Evolutionary conservation across 2,113 vertebrate genomes (phyloP).

Genomic region (Aspiorhynchus laticeps): DNA sequence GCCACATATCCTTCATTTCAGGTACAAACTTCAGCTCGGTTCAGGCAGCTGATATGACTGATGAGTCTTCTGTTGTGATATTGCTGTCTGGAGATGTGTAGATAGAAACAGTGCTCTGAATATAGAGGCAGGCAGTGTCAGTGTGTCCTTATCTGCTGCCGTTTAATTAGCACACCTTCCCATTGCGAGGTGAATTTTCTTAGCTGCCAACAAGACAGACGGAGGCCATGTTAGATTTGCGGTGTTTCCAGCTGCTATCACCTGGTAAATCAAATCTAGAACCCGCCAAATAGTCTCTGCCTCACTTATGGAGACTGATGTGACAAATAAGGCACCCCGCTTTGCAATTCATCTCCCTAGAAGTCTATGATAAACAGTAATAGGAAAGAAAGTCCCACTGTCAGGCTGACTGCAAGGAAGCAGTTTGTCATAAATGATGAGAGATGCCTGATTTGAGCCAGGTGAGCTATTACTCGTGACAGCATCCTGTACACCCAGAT

Average conservation of each 20-base stretch:
- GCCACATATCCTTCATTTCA: slow-evolving; percentile 61
- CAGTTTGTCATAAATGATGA: slow-evolving; percentile 66
- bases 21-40: slow-evolving; percentile 57
- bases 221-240: slow-evolving; percentile 38
- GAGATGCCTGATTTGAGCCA: slow-evolving; percentile 48
- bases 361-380: slow-evolving; percentile 66
- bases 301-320: slow-evolving; percentile 62
- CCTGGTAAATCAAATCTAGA: slow-evolving; percentile 59
- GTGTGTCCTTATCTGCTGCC: slow-evolving; percentile 34
- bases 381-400: slow-evolving; percentile 58
- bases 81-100: slow-evolving; percentile 65
- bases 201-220: slow-evolving; percentile 31
- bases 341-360: slow-evolving; percentile 64
- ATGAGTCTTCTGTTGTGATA: slow-evolving; percentile 66
- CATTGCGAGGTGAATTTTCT: slow-evolving; percentile 7
- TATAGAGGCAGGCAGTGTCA: slow-evolving; percentile 35
- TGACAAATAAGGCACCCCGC: slow-evolving; percentile 65
- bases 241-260: slow-evolving; percentile 31
- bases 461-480: slow-evolving; percentile 33
- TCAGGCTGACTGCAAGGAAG: slow-evolving; percentile 50
- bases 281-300: slow-evolving; percentile 50
- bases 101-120: slow-evolving; percentile 66
- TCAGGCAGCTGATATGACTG: slow-evolving; percentile 64
- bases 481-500: slow-evolving; percentile 32
- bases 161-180: slow-evolving; percentile 50